Evolutionary conservation across 2,888 invertebrate species (phyloP), one percentile per base, ranked within the genome.

Genomic region (Hesperia comma): DNA sequence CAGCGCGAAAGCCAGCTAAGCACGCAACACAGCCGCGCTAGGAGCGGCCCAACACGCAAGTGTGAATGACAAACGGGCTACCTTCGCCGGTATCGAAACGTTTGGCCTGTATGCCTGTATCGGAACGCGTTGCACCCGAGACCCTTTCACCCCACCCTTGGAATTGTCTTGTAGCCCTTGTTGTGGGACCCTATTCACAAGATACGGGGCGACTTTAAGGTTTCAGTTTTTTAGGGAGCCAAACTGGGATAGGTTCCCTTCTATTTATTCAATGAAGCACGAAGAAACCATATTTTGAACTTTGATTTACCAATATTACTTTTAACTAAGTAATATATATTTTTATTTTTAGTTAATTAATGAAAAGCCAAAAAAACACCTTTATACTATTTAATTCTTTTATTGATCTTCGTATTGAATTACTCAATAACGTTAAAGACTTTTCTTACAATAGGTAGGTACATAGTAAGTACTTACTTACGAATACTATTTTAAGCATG

Each of bases 21-120:
- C 77, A 72, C 78, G 71, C 72, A 70, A 80, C 76, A 84, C 88
- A 81, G 81, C 89, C 88, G 84, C 85, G 75, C 82, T 72, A 76
- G 79, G 75, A 80, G 87, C 89, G 86, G 85, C 84, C 81, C 77
- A 77, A 64, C 80, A 80, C 77, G 78, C 84, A 82, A 83, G 81
- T 85, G 83, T 78, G 78, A 77, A 80, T 67, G 32, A 40, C 7
- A 33, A 67, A 72, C 71, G 71, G 70, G 67, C 70, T 64, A 67
- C 57, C 61, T 68, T 61, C 67, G 58, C 40, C 63, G 53, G 46
- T 53, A 66, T 57, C 69, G 68, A 68, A 69, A 70, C 75, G 77
- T 19, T 40, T 26, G 41, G 78, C 75, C 77, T 83, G 84, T 80
- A 76, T 82, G 78, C 75, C 77, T 83, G 84, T 80, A 76, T 82